Base-by-base conservation (phyloP, 2,113 vertebrate species). In the Ursus arctos region DNA sequence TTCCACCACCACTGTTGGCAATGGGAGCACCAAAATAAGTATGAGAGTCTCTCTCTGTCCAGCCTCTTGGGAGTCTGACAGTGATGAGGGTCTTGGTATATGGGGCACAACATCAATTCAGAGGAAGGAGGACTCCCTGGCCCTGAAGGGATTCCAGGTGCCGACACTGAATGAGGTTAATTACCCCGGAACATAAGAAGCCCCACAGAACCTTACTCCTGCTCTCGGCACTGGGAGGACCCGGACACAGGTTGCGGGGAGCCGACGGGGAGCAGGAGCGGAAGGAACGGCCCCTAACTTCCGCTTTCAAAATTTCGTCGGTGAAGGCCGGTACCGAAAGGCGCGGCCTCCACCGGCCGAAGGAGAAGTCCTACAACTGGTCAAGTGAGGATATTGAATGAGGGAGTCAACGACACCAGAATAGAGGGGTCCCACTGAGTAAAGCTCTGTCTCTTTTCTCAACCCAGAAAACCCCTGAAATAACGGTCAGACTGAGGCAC, bases 241-340 rank as follows among this genome's bases (percentile, higher is more conserved):
- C 22, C 2, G 22, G 76, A 12, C 55, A 14, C 7, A 0, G 80
- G 10, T n/a, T 0, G 3, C 3, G 4, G 21, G 63, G 43, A 19
- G 4, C 43, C 0, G 47, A 31, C 18, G 0, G 0, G 16, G 53
- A 9, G n/a, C 18, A 15, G 1, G 3, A 88, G 18, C 1, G 2
- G 49, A 94, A 74, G 31, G 40, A 24, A 31, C 26, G 26, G 31
- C 16, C 8, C 8, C 65, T 67, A 36, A 96, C 65, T 67, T 87
- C 74, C 3, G 2, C 28, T 74, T 77, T 51, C 9, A 2, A 19
- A 72, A 13, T 40, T 5, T 13, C 10, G 3, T 72, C 12, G 40
- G 33, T 26, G 9, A 61, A 69, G 26, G 31, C 80, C 21, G 4
- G 1, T 49, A 36, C 4, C 6, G 18, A 43, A 59, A 67, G 13